Base-by-base conservation (phyloP, 2,113 vertebrate species). In the Pelecanoides urinatrix region DNA sequence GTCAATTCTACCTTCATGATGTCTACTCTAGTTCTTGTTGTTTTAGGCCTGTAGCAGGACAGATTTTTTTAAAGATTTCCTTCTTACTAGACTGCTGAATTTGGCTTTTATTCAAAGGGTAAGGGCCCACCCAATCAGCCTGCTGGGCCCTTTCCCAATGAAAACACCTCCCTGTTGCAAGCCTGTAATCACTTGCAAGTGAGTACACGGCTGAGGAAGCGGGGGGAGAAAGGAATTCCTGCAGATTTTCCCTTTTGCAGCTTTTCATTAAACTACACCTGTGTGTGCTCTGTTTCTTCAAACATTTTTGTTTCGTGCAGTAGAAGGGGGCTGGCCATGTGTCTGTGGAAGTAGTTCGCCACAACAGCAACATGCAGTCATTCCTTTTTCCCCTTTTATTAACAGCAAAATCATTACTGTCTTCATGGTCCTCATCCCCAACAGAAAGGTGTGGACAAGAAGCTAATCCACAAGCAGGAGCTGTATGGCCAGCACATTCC, bases 51-150 rank as follows among this genome's bases (percentile, higher is more conserved):
- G 65, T 66, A 93, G 90, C 44, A 90, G 90, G 65, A 72, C 36
- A 49, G 17, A 76, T 42, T 65, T 91, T 91, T 95, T 94, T 13
- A 20, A 2, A 45, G 29, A 36, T 79, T 90, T 96, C 77, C 86
- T 89, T 53, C 56, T 96, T 95, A 82, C 73, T 80, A 89, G 92
- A 92, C 92, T 94, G 86, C 89, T 94, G 87, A 29, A 95, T 76
- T 92, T 96, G 96, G 73, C 92, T 91, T 76, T 94, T 91, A 82
- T 81, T 96, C 93, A 96, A 93, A 92, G 85, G 74, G 93, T 86
- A 95, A 93, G 68, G 82, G 96, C 88, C 96, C 97, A 97, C 97
- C 89, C 96, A 94, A 56, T 78, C 94, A 94, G 93, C 79, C 95
- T 96, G 75, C 91, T 96, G 93, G 95, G 96, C 96, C 61, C 40